Conservation (phyloP, 2,113 vertebrate genomes). For the Rhinoderma darwinii region DNA sequence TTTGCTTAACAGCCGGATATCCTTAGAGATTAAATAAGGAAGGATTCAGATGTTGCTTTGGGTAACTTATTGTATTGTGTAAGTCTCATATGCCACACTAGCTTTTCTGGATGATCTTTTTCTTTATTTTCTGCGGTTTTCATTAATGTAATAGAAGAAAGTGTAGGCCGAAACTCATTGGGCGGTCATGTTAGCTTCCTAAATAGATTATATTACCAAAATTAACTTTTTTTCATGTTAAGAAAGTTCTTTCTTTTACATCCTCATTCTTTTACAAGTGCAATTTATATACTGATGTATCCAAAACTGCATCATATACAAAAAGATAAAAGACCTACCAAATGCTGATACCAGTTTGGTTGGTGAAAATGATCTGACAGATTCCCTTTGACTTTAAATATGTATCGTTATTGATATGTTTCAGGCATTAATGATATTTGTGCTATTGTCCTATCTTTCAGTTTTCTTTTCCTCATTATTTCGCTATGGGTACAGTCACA, state of each 20-base stretch:
- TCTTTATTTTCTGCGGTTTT: conserved; percentile 45
- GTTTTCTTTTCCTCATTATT: no score
- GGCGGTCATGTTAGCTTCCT: conserved; percentile 11
- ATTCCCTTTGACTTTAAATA: no score
- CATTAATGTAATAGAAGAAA: not conserved
- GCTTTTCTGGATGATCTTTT: conserved; percentile 39
- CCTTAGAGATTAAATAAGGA: conserved; percentile 38
- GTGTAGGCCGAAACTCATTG: not conserved
- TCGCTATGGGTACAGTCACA: no score
- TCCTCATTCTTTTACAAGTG: no score
- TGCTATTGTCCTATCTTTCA: no score
- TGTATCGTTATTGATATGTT: no score
- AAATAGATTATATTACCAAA: not conserved
- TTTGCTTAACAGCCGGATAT: conserved; percentile 42
- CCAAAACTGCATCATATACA: not conserved
- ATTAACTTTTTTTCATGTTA: not conserved
- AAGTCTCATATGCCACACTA: conserved; percentile 28
- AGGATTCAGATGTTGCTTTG: conserved; percentile 32
- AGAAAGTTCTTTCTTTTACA: no score
- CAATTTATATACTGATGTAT: not conserved
- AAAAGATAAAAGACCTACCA: no score
- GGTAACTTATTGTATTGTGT: conserved; percentile 56
- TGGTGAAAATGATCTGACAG: no score
- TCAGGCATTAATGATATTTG: no score
- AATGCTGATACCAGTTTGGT: no score